Percentiles rank a stretch among this genome's conserved stretches.
phyloP scores from a whole-genome alignment of 1,140 invertebrate species.

The Anoplolepis gracilipes region DNA sequence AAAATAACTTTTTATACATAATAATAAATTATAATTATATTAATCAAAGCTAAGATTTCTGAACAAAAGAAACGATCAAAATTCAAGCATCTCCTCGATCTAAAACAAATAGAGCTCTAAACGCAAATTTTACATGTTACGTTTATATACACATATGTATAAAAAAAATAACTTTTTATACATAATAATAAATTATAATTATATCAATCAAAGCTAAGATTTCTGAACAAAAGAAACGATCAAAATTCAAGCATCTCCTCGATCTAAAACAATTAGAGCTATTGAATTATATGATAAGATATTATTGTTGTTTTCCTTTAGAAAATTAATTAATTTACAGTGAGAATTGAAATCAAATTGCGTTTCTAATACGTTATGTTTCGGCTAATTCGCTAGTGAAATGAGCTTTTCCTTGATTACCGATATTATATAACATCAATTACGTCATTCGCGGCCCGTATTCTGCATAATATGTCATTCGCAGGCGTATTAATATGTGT shows the following conservation, averaged over 20 bases:
- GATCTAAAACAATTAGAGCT: background rate
- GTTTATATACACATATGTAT: too few species aligned
- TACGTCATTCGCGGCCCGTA: constrained; percentile 39
- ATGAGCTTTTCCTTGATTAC: constrained; percentile 33
- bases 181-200: background rate
- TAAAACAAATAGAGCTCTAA: background rate
- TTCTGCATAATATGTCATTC: constrained; percentile 47
- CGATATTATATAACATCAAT: constrained; percentile 52
- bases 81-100: background rate
- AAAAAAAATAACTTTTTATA: background rate
- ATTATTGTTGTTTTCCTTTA: background rate
- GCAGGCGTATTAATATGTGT: constrained; percentile 43
- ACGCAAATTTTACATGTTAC: background rate
- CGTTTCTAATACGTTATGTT: background rate
- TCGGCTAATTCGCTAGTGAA: constrained; percentile 27
- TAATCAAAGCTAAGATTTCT: background rate
- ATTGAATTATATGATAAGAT: background rate
- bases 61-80: background rate
- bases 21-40: background rate
- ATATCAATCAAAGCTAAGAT: background rate
- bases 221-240: background rate
- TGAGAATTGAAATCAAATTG: background rate
- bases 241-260: background rate
- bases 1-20: background rate
- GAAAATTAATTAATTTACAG: constrained; percentile 11